Percentiles rank a stretch among this genome's conserved stretches.
Conservation (phyloP, 2,113 vertebrate species). For the Egretta garzetta region DNA sequence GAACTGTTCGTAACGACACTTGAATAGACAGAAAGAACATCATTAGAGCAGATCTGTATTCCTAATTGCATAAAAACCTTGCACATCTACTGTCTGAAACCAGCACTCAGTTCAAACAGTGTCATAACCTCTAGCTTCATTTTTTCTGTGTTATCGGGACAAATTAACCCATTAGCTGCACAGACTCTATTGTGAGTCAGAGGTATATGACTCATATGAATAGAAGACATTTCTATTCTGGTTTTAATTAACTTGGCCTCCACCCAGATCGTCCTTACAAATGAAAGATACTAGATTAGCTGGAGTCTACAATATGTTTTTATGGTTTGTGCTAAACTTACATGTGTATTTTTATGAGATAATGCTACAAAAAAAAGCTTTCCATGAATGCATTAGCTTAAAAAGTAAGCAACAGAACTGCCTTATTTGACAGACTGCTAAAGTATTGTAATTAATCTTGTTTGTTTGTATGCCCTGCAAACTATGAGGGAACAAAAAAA, state of each 20-base stretch:
- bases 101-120: conserved; percentile 15
- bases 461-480: not conserved
- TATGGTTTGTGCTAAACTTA: conserved; percentile 23
- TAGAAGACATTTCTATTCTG: conserved; percentile 30
- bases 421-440: not conserved
- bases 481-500: not conserved
- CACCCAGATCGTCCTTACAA: conserved; percentile 30
- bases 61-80: not conserved
- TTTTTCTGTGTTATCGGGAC: not conserved
- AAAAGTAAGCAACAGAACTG: not conserved
- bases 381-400: not conserved
- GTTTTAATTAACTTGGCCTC: conserved; percentile 51
- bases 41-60: conserved; percentile 9
- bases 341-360: conserved; percentile 10
- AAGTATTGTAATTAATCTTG: not conserved
- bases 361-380: not conserved
- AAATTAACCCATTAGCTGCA: conserved; percentile 58
- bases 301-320: conserved; percentile 21
- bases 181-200: conserved; percentile 30
- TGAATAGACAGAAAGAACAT: not conserved
- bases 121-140: conserved; percentile 26
- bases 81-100: not conserved
- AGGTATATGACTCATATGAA: conserved; percentile 54
- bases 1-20: not conserved
- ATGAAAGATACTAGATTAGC: conserved; percentile 22